Conservation (phyloP, 35 echinoderm and acorn worm genomes). For the Amphiura filiformis region DNA sequence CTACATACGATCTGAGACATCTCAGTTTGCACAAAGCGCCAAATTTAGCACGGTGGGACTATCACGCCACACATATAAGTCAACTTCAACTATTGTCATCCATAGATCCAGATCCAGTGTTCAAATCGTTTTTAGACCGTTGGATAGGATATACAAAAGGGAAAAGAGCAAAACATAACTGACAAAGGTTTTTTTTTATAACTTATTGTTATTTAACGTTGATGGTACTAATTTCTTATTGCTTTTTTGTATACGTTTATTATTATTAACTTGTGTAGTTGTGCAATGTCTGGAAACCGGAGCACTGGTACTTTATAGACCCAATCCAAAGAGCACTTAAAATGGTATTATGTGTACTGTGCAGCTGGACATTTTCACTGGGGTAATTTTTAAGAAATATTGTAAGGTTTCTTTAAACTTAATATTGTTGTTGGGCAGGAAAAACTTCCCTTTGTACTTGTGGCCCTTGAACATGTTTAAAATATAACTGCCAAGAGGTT, state of each 20-base stretch:
- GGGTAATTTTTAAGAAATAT: too few species aligned
- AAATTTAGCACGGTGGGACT: conserved; percentile 87
- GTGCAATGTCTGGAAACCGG: background rate
- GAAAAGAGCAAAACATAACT: conserved; percentile 80
- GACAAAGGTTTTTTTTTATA: background rate
- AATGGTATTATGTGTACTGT: background rate
- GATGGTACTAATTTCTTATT: background rate
- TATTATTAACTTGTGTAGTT: background rate
- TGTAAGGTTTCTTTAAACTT: too few species aligned
- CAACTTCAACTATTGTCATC: conserved; percentile 69
- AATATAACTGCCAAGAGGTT: too few species aligned
- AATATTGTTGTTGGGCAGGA: too few species aligned
- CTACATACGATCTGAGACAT: conserved; percentile 76
- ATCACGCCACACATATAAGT: conserved; percentile 77
- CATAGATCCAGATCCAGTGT: conserved; percentile 79
- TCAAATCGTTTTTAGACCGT: conserved; percentile 56
- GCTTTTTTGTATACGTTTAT: background rate
- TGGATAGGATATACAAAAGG: conserved; percentile 89
- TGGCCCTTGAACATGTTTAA: too few species aligned
- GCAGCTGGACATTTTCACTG: too few species aligned
- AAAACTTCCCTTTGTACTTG: too few species aligned
- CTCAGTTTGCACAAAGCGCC: conserved; percentile 67
- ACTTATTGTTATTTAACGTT: too few species aligned
- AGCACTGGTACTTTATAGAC: background rate
- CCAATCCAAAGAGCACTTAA: background rate